phyloP scores from a whole-genome alignment of 2,797 vertebrate genomes.

The Atherinosoma microstoma region DNA sequence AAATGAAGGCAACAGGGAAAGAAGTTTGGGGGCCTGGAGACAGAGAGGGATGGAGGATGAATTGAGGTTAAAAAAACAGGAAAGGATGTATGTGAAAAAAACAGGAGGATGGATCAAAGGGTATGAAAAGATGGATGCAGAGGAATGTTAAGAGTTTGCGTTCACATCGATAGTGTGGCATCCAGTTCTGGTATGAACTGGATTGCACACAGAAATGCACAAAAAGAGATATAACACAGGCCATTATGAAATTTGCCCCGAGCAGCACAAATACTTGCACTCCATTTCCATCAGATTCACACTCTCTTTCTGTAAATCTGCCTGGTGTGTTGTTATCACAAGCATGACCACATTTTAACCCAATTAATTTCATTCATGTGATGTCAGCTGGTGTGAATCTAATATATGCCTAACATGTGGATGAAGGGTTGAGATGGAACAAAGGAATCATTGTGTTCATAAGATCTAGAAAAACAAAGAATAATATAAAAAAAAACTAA shows the following conservation, averaged over 20 bases:
- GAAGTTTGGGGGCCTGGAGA: neutral
- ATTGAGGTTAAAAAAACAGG: neutral
- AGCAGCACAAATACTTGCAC: constrained; percentile 42
- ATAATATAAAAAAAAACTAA: neutral
- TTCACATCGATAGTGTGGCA: constrained; percentile 44
- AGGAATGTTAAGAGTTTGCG: constrained; percentile 36
- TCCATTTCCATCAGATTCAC: constrained; percentile 14
- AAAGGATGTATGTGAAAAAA: constrained; percentile 19
- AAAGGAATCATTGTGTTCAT: neutral
- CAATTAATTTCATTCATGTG: neutral
- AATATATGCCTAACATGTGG: too few species aligned
- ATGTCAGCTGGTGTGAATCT: neutral
- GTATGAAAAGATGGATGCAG: constrained; percentile 35
- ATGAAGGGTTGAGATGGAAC: neutral
- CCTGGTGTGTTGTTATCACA: neutral
- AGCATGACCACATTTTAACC: neutral
- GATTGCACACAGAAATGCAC: constrained; percentile 11
- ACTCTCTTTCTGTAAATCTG: constrained; percentile 3
- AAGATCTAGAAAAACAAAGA: constrained; percentile 3
- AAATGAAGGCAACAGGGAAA: constrained; percentile 15
- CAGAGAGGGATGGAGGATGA: constrained; percentile 3
- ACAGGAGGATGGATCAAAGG: constrained; percentile 23
- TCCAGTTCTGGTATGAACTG: constrained; percentile 51
- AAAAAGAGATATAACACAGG: constrained; percentile 30
- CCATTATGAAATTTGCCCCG: constrained; percentile 49